A percentile compares a stretch with the other conserved stretches of the same genome.
phyloP scores from a whole-genome alignment of 2,113 vertebrate genomes.

The Spilogale gracilis region DNA sequence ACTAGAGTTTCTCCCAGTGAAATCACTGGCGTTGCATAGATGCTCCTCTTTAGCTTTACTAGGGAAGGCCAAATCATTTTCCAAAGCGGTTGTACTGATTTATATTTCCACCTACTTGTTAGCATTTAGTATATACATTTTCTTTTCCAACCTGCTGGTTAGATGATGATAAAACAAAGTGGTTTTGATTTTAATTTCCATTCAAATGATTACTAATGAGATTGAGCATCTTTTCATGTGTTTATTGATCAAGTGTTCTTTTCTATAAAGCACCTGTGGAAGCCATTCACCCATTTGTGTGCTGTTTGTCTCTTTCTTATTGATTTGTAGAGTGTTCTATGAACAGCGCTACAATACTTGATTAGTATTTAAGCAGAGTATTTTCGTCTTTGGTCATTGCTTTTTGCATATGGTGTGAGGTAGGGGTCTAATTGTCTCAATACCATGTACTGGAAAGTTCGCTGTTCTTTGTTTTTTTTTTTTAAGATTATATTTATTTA shows the following conservation, averaged over 20 bases:
- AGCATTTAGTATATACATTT: not conserved
- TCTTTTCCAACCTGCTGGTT: not conserved
- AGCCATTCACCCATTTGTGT: not conserved
- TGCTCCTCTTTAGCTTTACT: not conserved
- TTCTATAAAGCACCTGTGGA: not conserved
- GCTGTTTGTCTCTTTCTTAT: not conserved
- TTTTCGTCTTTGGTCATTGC: not conserved
- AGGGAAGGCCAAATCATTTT: not conserved
- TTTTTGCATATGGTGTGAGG: not conserved
- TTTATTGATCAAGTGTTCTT: not conserved
- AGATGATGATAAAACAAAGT: not conserved
- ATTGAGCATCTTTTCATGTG: not conserved
- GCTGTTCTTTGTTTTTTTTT: not conserved
- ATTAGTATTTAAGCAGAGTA: not conserved
- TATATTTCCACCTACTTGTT: not conserved
- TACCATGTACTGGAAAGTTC: not conserved
- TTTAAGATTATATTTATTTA: too few relatives aligned
- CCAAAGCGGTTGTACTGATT: not conserved
- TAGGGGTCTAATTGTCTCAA: not conserved
- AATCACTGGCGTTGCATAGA: rapidly evolving
- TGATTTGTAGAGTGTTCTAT: not conserved
- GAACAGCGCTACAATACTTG: not conserved
- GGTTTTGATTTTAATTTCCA: not conserved
- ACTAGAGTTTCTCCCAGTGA: not conserved
- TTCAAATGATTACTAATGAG: not conserved